Base-by-base conservation (phyloP, 2,113 vertebrate species). In the Thalassoma bifasciatum region DNA sequence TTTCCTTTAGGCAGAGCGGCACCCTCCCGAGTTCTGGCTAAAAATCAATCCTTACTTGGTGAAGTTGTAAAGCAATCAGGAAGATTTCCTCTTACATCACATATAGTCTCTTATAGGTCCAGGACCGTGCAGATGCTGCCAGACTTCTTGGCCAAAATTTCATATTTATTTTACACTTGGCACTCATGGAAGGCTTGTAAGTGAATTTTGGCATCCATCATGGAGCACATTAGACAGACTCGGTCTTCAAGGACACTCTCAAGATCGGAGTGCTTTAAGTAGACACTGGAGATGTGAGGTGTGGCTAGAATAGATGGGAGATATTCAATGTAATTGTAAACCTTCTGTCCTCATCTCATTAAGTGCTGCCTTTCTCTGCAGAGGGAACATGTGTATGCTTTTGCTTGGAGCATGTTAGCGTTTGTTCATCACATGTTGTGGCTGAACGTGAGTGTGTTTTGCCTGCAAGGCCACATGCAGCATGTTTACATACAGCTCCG, bases 351-450 rank as follows among this genome's bases (percentile, higher is more conserved):
- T 68, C 9, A 17, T 64, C 14, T 52, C 11, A 36, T 70, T 56
- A 51, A 53, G 9, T 3, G 9, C 14, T 19, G 44, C 23, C 21
- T 79, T 72, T 69, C 7, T 52, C 26, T 61, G 47, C n/a, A 60
- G 37, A 53, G 61, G 72, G 30, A 49, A 67, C 65, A 46, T 60
- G 59, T 61, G 16, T 10, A 19, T n/a, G 47, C 50, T 72, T 47
- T 49, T 22, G 51, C 68, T 77, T 34, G 42, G 13, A 67, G 50
- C 69, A 66, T 52, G 37, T 72, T 72, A 37, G 40, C 56, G 37
- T 77, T 72, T 78, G 62, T 53, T 79, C 52, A 38, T 76, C 38
- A 76, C 47, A 47, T 72, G 66, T 70, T 77, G 61, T 38, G 36
- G 42, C 51, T 74, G 46, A 46, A 46, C 19, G 44, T 4, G 6